These are phyloP conservation scores for Drosophila dives DNA, from an alignment of 2,888 invertebrate species.

Conservation along the genomic window DNA sequence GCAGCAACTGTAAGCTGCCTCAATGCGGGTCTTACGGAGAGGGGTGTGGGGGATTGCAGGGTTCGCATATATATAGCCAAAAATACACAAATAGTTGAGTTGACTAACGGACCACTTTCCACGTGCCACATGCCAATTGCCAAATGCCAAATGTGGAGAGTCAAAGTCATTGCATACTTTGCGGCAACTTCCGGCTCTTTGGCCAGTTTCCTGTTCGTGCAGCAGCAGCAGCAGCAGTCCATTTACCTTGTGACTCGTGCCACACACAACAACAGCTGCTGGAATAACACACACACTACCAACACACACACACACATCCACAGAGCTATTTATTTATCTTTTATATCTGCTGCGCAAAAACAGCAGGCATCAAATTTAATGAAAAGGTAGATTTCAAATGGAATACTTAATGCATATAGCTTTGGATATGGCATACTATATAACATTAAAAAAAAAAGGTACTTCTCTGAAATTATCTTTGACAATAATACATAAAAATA, in stretches of 20 bases:
- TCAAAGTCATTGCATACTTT: slow-evolving; percentile 74
- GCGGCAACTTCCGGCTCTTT: slow-evolving; percentile 78
- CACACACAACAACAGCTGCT: slow-evolving; percentile 30
- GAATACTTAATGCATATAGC: slow-evolving; percentile 4
- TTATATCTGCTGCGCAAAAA: slow-evolving; percentile 28
- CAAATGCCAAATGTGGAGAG: slow-evolving; percentile 30
- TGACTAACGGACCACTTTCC: slow-evolving; percentile 18
- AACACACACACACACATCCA: slow-evolving; percentile 9
- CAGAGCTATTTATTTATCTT: slow-evolving; percentile 48
- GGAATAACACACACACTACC: slow-evolving; percentile 18
- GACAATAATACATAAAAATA: no score
- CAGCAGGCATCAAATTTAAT: slow-evolving; percentile 30
- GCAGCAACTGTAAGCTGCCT: slow-evolving; percentile 47
- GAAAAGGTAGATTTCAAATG: slow-evolving; percentile 6
- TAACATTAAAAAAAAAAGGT: no score
- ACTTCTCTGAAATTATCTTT: no score
- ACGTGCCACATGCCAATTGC: slow-evolving; percentile 45
- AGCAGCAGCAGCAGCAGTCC: slow-evolving; percentile 33
- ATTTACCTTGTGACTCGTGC: slow-evolving; percentile 60
- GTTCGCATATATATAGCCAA: slow-evolving; percentile 33
- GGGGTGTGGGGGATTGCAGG: slow-evolving; percentile 1
- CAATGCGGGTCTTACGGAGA: slow-evolving; percentile 51
- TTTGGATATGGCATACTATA: not conserved
- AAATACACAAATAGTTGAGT: not conserved
- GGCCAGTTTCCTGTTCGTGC: slow-evolving; percentile 56